These are phyloP conservation scores for Cygnus atratus DNA, from an alignment of 2,113 vertebrate species.

Conservation along the genomic window DNA sequence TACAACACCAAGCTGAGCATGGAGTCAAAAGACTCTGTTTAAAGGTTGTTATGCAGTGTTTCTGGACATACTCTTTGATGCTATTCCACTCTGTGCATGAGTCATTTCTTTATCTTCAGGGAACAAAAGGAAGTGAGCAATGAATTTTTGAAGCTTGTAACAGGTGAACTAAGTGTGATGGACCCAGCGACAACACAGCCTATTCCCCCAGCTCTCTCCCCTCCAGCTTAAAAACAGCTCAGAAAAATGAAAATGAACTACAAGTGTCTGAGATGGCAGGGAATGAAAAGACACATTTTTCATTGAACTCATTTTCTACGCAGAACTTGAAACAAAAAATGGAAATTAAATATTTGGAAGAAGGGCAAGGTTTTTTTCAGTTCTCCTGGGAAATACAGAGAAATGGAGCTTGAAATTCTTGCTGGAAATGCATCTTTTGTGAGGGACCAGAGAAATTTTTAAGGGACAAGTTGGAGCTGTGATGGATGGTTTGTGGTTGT, in stretches of 20 bases:
- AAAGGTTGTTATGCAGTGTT: neutral
- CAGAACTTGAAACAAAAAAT: neutral
- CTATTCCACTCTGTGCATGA: neutral
- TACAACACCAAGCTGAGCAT: neutral
- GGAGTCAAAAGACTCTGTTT: neutral
- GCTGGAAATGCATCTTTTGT: neutral
- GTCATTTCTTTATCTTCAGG: neutral
- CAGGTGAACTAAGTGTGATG: neutral
- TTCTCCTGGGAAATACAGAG: neutral
- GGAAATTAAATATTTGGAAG: neutral
- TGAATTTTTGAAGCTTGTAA: neutral
- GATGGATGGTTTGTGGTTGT: conserved; percentile 46
- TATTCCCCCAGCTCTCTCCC: neutral
- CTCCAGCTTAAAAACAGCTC: neutral
- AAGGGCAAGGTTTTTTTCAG: neutral
- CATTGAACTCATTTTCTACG: neutral
- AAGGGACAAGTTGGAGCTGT: conserved; percentile 22
- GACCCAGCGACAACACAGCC: neutral
- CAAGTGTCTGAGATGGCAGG: neutral
- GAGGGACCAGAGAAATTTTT: neutral
- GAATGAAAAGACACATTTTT: neutral
- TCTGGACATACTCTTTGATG: neutral
- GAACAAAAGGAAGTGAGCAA: neutral
- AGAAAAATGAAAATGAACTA: neutral
- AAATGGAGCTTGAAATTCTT: conserved; percentile 7